Base-by-base conservation (phyloP, 1,140 invertebrate genomes). In the Apocrypta bakeri region DNA sequence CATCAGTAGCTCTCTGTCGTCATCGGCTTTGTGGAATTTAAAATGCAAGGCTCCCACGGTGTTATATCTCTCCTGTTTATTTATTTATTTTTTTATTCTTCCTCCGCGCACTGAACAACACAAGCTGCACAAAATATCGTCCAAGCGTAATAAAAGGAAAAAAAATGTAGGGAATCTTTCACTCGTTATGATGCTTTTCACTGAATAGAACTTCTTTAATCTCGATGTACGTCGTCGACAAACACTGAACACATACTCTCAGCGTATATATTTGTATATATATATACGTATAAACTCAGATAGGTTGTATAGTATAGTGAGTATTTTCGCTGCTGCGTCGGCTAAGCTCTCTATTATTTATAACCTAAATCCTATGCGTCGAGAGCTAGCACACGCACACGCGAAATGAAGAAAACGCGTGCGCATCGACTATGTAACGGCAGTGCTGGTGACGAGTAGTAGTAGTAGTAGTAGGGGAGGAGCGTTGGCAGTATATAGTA, bases 21-120 rank as follows among this genome's bases (percentile, higher is more conserved):
- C 42, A 74, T 74, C 69, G 33, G 72, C 42, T 17, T 21, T 40
- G 24, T 74, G 72, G 72, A 74, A 74, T 74, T 74, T 74, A 74
- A 74, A 74, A 25, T 48, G 14, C 72, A 25, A 56, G n/a, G 31
- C 69, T 71, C 31, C 24, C 25, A 24, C 72, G 14, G 21, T 56
- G 72, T 24, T 72, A 12, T 25, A n/a, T 42, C 42, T 48, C 21
- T n/a, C n/a, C n/a, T n/a, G n/a, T n/a, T n/a, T n/a, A n/a, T n/a
- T n/a, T n/a, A n/a, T n/a, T n/a, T n/a, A n/a, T n/a, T n/a, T n/a
- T n/a, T n/a, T n/a, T n/a, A 11, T 74, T 25, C 40, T 42, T 2
- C 11, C 6, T 8, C 3, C 1, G 25, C 72, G 56, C 72, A 56
- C 6, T 37, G 33, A 4, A 37, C 24, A 24, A n/a, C 72, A 29